phyloP scores from a whole-genome alignment of 2,888 invertebrate species.

The Griposia aprilina region DNA sequence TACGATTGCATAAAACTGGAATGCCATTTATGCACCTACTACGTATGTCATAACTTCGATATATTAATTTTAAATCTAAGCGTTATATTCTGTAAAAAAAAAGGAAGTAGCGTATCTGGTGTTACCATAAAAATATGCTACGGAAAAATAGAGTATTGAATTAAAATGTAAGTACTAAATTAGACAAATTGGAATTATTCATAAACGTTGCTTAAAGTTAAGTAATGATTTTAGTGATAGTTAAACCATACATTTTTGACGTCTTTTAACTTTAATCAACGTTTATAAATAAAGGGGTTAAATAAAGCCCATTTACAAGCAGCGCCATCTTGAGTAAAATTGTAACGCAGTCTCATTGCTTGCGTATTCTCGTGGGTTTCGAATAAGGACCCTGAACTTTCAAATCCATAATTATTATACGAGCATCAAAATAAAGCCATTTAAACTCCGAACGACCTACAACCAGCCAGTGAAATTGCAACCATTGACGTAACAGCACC shows the following conservation, averaged over 20 bases:
- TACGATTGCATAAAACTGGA: neutral
- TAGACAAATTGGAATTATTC: neutral
- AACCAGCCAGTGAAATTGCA: constrained; percentile 47
- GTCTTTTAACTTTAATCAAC: too few relatives aligned
- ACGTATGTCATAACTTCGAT: neutral
- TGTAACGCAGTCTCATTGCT: neutral
- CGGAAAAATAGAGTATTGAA: neutral
- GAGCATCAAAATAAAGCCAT: constrained; percentile 22
- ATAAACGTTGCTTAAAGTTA: neutral
- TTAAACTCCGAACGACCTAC: constrained; percentile 22
- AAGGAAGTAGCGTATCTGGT: too few relatives aligned
- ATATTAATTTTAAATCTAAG: neutral
- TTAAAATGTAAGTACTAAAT: neutral
- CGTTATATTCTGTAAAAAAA: neutral
- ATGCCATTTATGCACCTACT: neutral
- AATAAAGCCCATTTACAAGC: neutral
- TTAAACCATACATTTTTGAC: neutral
- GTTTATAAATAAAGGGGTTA: neutral
- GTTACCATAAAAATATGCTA: neutral
- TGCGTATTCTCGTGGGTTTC: too few relatives aligned
- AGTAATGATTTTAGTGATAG: neutral
- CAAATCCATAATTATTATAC: constrained; percentile 2
- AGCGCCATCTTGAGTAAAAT: neutral
- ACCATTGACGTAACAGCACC: constrained; percentile 36
- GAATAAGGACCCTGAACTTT: neutral